Conservation (phyloP, 2,797 vertebrate genomes). For the Echeneis naucrates region DNA sequence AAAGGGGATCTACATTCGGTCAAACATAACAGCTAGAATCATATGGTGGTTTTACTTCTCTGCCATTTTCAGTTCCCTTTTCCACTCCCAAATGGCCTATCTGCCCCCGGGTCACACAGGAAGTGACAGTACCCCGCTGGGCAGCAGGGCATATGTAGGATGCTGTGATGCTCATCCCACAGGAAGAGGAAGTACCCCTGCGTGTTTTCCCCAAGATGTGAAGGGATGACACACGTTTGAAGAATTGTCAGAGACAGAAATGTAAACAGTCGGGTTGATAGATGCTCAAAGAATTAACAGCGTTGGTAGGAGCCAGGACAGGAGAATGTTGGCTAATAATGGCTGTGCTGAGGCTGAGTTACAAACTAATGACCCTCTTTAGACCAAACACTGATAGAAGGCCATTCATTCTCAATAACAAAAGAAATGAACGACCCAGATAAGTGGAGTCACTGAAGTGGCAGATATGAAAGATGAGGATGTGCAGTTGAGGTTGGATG, state of each 20-base stretch:
- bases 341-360: constrained; percentile 52
- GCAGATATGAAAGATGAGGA: constrained; percentile 54
- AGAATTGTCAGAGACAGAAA: constrained; percentile 34
- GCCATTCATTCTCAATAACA: constrained; percentile 38
- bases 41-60: constrained; percentile 8
- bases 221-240: constrained; percentile 62
- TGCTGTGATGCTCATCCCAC: constrained; percentile 54
- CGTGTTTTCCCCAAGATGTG: constrained; percentile 50
- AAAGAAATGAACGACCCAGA: constrained; percentile 44
- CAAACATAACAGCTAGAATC: constrained; percentile 21
- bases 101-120: constrained; percentile 59
- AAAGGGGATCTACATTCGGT: constrained; percentile 29
- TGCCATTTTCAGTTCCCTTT: constrained; percentile 14
- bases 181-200: constrained; percentile 77
- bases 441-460: constrained; percentile 52
- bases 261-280: constrained; percentile 54
- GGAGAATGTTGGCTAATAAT: constrained; percentile 57
- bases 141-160: constrained; percentile 52
- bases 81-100: not conserved
- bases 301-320: constrained; percentile 23
- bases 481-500: constrained; percentile 34
- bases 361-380: constrained; percentile 48
- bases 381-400: constrained; percentile 45
- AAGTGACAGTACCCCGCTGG: constrained; percentile 59
- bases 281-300: constrained; percentile 70